Base-by-base conservation (phyloP, 64 coral and sea anemone genomes). In the Porites lutea region DNA sequence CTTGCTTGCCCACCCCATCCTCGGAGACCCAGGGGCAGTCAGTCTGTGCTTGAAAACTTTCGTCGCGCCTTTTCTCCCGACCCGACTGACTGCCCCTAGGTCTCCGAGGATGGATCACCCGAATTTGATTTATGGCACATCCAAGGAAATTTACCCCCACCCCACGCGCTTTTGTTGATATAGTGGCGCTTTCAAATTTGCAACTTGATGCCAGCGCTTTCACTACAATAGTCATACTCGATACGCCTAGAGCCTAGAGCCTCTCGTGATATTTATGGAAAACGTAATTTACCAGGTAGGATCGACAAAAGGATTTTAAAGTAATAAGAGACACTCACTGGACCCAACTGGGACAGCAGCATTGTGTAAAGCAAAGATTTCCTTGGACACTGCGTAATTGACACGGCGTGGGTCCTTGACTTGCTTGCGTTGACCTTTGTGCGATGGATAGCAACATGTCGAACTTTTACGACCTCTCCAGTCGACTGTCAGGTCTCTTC, bases 391-490 rank as follows among this genome's bases (percentile, higher is more conserved):
- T 84, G 51, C 22, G 27, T 65, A 9, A 89, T 61, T 92, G 47
- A 61, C 47, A 59, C 89, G 23, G 50, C 65, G 48, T 14, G 43
- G 37, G 45, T 79, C 79, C 46, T 79, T 90, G 45, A 80, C 66
- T 13, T 68, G 74, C 69, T 77, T 90, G 67, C 75, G 44, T 48
- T 49, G 78, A 46, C 54, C 77, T 74, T 23, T 58, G 69, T 91
- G 89, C 37, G 50, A 59, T 44, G 89, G 89, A 71, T 91, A 83
- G 48, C 78, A 21, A 70, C 89, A 91, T 18, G 69, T 91, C 19
- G 21, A 83, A 57, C 89, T 91, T 61, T 91, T 75, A 61, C 79
- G 65, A 52, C 89, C 89, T 15, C 79, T 62, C 89, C 89, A 91
- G 66, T 91, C 79, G 44, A 83, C 48, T 27, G 89, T 83, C 47